Percentiles rank a stretch among this genome's conserved stretches.
phyloP scores from a whole-genome alignment of 2,113 vertebrate genomes.

The Clupea harengus region DNA sequence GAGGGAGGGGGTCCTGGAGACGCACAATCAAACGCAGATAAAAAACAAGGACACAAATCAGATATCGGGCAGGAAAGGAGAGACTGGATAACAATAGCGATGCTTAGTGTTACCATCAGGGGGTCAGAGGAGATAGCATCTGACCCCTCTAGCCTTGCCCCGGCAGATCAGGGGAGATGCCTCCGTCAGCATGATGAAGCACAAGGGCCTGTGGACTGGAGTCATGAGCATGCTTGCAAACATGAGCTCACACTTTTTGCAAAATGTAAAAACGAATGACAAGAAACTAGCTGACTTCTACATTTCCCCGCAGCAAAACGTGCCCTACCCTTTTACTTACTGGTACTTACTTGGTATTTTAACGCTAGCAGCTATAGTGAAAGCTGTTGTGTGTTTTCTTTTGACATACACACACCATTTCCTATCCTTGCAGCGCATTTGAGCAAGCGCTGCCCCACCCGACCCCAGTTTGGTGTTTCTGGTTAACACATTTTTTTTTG shows the following conservation, averaged over 20 bases:
- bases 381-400: neutral
- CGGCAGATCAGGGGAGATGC: neutral
- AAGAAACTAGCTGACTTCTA: neutral
- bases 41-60: conserved; percentile 44
- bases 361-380: neutral
- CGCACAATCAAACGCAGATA: conserved; percentile 36
- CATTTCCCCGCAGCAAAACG: neutral
- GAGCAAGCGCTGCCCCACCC: neutral
- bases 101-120: neutral
- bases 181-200: neutral
- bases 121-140: conserved; percentile 22
- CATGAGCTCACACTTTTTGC: neutral
- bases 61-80: conserved; percentile 16
- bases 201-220: neutral
- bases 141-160: neutral
- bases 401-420: too few species aligned
- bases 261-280: neutral
- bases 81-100: conserved; percentile 9
- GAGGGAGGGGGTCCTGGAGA: neutral
- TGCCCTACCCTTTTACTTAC: neutral
- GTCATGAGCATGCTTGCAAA: neutral
- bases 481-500: neutral
- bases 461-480: neutral
- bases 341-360: neutral
- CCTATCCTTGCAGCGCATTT: neutral